Base-by-base conservation (phyloP, 2,888 invertebrate genomes). In the Sphaerophoria taeniata region DNA sequence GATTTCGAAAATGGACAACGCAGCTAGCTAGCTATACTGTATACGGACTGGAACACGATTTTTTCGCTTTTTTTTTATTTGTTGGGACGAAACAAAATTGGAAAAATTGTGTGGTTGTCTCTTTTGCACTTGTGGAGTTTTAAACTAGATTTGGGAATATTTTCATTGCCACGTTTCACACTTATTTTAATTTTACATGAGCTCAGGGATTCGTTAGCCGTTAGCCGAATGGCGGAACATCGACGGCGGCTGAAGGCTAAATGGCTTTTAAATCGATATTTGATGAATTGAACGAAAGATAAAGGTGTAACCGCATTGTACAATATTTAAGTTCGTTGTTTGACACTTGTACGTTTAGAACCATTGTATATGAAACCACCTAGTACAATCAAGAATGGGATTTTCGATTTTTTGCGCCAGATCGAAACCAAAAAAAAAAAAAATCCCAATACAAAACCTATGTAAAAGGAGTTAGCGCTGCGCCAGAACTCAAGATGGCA, bases 1-100 rank as follows among this genome's bases (percentile, higher is more conserved):
- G 88, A 88, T 88, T 89, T 89, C 88, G 88, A 89, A 88, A 89
- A 89, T 87, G 87, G 87, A 88, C 85, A 81, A 85, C 85, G 85
- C 85, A 85, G 81, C 85, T 85, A 81, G 24, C 24, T 24, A 24
- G 24, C 24, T 73, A 81, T 72, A 67, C 53, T 39, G 51, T 12
- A 24, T 51, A 65, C 24, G 49, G 67, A 67, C n/a, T 67, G 55
- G 61, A 77, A 70, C 73, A 76, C 76, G 72, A 81, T 67, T 67
- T 67, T 65, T 65, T 63, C 63, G 24, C 24, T 24, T 24, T 14
- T 76, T 63, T 47, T 43, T 43, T 43, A 9, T 11, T 76, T 72
- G 72, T 72, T 61, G 75, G 63, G 58, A 75, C 73, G 81, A 76
- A 85, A 85, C 85, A 67, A 85, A 80, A 85, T 69, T 76, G n/a